Evolutionary conservation across 2,888 invertebrate species (phyloP).

Genomic region (Mantis religiosa): DNA sequence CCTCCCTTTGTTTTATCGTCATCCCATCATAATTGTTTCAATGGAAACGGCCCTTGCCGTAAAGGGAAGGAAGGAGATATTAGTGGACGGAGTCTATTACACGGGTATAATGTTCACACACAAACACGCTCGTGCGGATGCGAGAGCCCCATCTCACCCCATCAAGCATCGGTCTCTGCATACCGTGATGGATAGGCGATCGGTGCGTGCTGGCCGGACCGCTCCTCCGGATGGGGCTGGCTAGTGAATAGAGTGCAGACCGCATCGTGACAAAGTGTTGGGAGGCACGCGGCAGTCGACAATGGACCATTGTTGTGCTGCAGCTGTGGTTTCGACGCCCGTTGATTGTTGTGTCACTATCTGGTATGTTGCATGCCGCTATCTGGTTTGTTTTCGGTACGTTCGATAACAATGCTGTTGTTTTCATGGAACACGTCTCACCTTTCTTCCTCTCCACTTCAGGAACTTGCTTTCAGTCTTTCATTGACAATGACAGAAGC

Average conservation of each 20-base stretch:
- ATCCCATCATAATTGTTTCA: slow-evolving; percentile 28
- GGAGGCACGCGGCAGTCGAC: not conserved
- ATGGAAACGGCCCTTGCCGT: not conserved
- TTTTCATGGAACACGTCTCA: not conserved
- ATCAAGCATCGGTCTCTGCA: not conserved
- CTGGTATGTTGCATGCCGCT: not conserved
- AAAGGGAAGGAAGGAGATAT: not conserved
- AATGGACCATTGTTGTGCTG: not conserved
- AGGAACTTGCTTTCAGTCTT: not conserved
- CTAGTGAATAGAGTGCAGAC: not conserved
- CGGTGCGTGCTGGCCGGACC: not conserved
- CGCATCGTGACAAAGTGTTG: not conserved
- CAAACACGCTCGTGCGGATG: not conserved
- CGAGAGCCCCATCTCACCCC: not conserved
- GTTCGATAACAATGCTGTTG: not conserved
- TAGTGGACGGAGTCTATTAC: not conserved
- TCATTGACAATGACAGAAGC: too few species aligned
- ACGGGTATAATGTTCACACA: not conserved
- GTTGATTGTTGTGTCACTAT: not conserved
- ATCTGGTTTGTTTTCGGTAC: not conserved
- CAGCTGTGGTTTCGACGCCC: not conserved
- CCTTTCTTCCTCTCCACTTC: not conserved
- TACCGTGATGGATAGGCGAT: not conserved
- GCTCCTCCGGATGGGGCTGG: too few species aligned
- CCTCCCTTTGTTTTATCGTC: slow-evolving; percentile 23